These are phyloP conservation scores for Drepanosiphum platanoidis DNA, from an alignment of 2,888 invertebrate species.

Conservation along the genomic window DNA sequence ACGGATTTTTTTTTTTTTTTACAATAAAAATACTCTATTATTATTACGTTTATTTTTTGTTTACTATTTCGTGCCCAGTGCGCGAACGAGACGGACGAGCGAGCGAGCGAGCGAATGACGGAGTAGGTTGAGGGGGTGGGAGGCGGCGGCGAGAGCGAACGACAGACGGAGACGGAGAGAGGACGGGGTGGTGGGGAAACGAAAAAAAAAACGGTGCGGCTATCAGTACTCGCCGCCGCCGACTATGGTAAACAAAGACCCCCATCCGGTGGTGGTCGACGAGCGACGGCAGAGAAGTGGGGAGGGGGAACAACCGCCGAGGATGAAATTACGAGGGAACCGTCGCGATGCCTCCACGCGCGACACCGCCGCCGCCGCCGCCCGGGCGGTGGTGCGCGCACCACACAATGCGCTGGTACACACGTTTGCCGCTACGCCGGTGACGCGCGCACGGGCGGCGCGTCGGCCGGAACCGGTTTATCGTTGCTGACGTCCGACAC, in stretches of 20 bases:
- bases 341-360: not conserved
- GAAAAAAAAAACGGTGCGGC: not conserved
- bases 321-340: conserved; percentile 41
- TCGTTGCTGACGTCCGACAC: no score
- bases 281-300: not conserved
- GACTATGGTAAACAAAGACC: conserved; percentile 43
- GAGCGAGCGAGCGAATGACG: no score
- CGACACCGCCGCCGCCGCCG: not conserved
- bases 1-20: not conserved
- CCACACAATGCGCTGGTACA: not conserved
- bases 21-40: no score
- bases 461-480: no score
- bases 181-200: no score
- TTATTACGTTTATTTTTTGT: not conserved
- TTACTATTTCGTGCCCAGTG: not conserved
- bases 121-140: not conserved
- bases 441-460: not conserved
- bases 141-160: not conserved
- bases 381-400: not conserved
- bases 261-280: not conserved
- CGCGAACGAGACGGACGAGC: not conserved
- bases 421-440: not conserved
- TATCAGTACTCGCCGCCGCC: not conserved
- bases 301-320: not conserved
- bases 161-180: not conserved